A percentile compares a stretch with the other conserved stretches of the same genome.
phyloP scores from a whole-genome alignment of 2,113 vertebrate genomes.

The Eclectus roratus region DNA sequence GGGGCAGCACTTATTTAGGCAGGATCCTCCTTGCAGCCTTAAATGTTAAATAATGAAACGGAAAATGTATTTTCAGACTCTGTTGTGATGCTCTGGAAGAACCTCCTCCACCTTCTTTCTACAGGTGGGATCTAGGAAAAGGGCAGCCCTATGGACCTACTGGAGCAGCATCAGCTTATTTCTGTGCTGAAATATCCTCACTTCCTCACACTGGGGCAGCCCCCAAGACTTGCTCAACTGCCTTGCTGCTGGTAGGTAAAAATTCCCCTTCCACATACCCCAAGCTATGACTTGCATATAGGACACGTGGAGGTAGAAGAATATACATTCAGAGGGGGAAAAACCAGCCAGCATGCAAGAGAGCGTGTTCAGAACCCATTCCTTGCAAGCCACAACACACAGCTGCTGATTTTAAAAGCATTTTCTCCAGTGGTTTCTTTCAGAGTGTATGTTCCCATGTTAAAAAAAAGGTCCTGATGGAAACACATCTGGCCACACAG shows the following conservation, averaged over 20 bases:
- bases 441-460: not conserved
- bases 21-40: conserved; percentile 32
- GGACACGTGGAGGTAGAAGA: not conserved
- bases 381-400: not conserved
- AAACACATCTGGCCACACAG: not conserved
- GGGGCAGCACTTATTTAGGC: not conserved
- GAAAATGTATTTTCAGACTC: not conserved
- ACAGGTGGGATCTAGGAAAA: not conserved
- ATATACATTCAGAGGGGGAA: not conserved
- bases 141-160: not conserved
- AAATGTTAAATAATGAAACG: not conserved
- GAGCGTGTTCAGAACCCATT: not conserved
- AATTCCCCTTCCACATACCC: not conserved
- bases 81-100: not conserved
- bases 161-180: not conserved
- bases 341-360: not conserved
- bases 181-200: not conserved
- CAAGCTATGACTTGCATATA: not conserved
- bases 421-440: not conserved
- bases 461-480: not conserved
- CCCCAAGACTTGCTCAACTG: not conserved
- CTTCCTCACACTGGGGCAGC: not conserved
- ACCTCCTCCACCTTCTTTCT: not conserved
- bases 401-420: not conserved
- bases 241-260: not conserved